Evolutionary conservation across 1,140 invertebrate genomes (phyloP), one percentile per base, ranked within the genome.

Genomic region (Brachionus plicatilis): DNA sequence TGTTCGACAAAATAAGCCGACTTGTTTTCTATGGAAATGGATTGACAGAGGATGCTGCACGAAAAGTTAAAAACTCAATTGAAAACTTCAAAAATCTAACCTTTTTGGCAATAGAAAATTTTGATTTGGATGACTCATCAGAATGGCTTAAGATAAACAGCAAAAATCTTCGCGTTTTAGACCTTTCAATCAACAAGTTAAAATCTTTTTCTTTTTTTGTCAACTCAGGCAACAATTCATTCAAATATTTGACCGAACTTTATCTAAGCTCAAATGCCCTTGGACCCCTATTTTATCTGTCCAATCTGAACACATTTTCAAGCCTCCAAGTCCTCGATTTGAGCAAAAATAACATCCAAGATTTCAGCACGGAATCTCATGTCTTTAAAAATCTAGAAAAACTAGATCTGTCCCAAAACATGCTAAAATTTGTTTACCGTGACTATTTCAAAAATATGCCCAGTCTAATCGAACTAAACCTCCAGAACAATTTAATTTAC

Each of bases 381-480:
- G 33, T 43, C 4, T 72, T 72, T 17, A 43, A 43, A n/a, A 72
- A 72, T 1, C 41, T 72, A 3, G 20, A n/a, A 72, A 72, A 72
- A 47, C 20, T 72, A 20, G 68, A 72, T 43, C n/a, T 72, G 11
- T 72, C 68, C 2, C 3, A 72, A 11, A 72, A 72, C 17, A 45
- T 20, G 12, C 41, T 72, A 14, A 72, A 43, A 43, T 43, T 20
- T 72, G 20, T 72, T 20, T 72, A 72, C n/a, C 68, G 68, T 11
- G 68, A 72, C 3, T 72, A 72, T 24, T 72, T 72, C n/a, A 41
- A 72, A 72, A 72, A 72, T 3, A 72, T 72, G 68, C 68, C 68
- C 17, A 43, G 12, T 41, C n/a, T 72, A 17, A 43, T 43, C 17
- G 68, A 72, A n/a, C 41, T 72, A 43, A 43, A 72, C 37, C 17